Evolutionary conservation across 1,140 invertebrate species (phyloP).

Genomic region (Palaemon carinicauda): DNA sequence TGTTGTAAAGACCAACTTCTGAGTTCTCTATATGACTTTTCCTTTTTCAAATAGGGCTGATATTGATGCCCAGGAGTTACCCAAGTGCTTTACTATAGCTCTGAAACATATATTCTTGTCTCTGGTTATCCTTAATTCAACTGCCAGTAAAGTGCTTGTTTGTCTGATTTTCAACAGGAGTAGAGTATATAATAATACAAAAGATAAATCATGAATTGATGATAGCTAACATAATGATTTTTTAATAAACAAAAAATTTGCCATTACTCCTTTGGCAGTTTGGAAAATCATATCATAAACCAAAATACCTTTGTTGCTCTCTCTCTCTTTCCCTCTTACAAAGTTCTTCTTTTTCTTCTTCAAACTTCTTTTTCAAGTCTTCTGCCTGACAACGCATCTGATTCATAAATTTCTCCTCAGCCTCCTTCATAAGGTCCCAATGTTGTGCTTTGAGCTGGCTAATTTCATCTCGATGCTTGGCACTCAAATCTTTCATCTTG

Average conservation of each 20-base stretch:
- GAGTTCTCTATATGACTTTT: too few relatives aligned
- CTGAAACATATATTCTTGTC: too few relatives aligned
- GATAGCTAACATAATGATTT: neutral
- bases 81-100: too few relatives aligned
- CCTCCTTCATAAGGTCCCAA: conserved; percentile 40
- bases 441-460: conserved; percentile 54
- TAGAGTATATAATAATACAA: too few relatives aligned
- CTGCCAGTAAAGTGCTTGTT: too few relatives aligned
- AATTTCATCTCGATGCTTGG: conserved; percentile 51
- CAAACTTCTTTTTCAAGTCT: conserved; percentile 30
- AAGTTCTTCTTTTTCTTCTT: conserved; percentile 50
- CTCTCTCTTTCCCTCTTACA: conserved; percentile 42
- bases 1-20: too few relatives aligned
- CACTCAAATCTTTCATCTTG: conserved; percentile 49
- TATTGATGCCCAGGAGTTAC: too few relatives aligned
- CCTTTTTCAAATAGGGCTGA: too few relatives aligned
- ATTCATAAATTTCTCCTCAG: conserved; percentile 22
- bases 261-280: neutral
- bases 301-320: conserved; percentile 48
- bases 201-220: too few relatives aligned
- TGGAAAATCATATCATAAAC: neutral
- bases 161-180: too few relatives aligned
- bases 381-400: conserved; percentile 16
- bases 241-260: neutral
- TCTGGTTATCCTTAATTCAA: too few relatives aligned